phyloP scores from a whole-genome alignment of 2,113 vertebrate species.

The Prunella himalayana region DNA sequence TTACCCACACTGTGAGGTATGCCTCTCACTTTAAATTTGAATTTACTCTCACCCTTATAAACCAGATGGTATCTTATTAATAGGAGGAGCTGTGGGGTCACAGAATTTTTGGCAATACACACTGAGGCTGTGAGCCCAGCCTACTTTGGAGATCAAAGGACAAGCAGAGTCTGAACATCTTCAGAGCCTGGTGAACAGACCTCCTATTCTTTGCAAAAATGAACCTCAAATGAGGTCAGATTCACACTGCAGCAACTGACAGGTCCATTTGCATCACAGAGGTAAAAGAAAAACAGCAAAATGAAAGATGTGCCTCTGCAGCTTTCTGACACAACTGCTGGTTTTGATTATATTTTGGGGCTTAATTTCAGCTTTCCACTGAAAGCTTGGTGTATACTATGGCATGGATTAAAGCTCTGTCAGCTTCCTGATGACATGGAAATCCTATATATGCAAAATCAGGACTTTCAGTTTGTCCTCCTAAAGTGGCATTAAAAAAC shows the following conservation, averaged over 20 bases:
- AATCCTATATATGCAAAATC: neutral
- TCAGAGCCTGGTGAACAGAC: slow-evolving; percentile 17
- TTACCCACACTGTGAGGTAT: neutral
- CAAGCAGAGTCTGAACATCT: neutral
- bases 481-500: neutral
- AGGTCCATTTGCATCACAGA: neutral
- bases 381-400: neutral
- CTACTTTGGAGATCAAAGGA: slow-evolving; percentile 26
- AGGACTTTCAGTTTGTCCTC: neutral
- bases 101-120: slow-evolving; percentile 12
- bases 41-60: neutral
- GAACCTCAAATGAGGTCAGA: slow-evolving; percentile 9
- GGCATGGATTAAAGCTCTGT: neutral
- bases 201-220: neutral
- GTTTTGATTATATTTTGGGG: neutral
- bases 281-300: neutral
- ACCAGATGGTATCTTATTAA: slow-evolving; percentile 4
- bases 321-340: neutral
- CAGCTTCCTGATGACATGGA: neutral
- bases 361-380: neutral
- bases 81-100: neutral
- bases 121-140: neutral
- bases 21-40: neutral
- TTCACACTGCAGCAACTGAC: slow-evolving; percentile 1
- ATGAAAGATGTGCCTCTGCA: neutral